These are phyloP conservation scores for Samia ricini DNA, from an alignment of 1,140 invertebrate species.

Conservation along the genomic window DNA sequence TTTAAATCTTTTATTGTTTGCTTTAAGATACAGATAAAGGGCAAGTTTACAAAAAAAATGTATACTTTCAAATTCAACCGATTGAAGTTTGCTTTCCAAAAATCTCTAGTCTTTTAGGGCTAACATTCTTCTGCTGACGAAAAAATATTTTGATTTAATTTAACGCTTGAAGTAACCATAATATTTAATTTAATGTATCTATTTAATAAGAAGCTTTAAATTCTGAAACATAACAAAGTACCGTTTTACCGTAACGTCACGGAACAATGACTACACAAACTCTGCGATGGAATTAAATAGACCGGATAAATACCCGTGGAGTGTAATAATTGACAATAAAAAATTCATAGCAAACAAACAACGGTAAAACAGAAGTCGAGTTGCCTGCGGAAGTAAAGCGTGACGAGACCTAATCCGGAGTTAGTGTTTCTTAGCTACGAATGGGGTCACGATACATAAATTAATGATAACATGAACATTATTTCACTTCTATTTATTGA, in stretches of 20 bases:
- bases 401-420: conserved; percentile 6
- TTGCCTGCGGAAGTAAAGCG: conserved; percentile 21
- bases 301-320: conserved; percentile 49
- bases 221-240: not conserved
- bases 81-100: too few relatives aligned
- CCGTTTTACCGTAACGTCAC: conserved; percentile 26
- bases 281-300: conserved; percentile 38
- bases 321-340: conserved; percentile 63
- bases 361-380: conserved; percentile 29
- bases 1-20: too few relatives aligned
- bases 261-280: conserved; percentile 27
- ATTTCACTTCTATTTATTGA: too few relatives aligned
- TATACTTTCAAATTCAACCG: too few relatives aligned
- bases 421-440: conserved; percentile 1
- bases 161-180: not conserved
- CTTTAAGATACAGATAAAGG: too few relatives aligned
- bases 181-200: not conserved
- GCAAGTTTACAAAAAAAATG: too few relatives aligned
- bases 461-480: not conserved
- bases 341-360: conserved; percentile 51
- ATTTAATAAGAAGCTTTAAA: not conserved
- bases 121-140: too few relatives aligned
- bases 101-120: too few relatives aligned
- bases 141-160: not conserved
- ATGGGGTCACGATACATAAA: not conserved